Conservation (phyloP, 2,113 vertebrate species). For the Myanophis thanlyinensis region DNA sequence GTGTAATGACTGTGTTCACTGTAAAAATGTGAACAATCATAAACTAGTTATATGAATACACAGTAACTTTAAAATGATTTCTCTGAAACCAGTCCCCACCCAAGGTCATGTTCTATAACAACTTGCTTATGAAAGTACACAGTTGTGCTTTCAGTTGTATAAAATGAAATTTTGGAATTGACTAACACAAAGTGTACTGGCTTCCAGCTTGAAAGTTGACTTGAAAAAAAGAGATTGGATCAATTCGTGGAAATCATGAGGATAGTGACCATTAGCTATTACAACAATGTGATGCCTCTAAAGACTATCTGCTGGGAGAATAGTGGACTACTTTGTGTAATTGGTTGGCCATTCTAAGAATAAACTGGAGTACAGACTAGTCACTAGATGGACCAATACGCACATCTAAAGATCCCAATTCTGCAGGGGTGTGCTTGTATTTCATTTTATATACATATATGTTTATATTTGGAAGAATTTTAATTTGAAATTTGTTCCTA, state of each 20-base stretch:
- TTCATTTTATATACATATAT: background rate
- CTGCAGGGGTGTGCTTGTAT: background rate
- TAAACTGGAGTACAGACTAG: background rate
- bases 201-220: background rate
- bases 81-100: background rate
- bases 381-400: background rate
- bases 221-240: background rate
- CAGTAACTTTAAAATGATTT: background rate
- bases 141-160: background rate
- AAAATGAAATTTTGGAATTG: background rate
- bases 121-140: background rate
- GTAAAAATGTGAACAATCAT: conserved; percentile 2
- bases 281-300: background rate
- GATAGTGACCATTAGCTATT: background rate
- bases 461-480: background rate
- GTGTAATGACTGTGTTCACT: background rate
- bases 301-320: background rate
- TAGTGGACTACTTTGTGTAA: background rate
- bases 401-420: background rate
- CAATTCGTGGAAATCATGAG: background rate
- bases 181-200: background rate
- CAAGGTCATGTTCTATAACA: background rate
- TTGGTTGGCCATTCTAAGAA: background rate
- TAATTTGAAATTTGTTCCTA: background rate
- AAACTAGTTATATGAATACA: background rate